Percentiles rank a stretch among this genome's conserved stretches.
phyloP scores from a whole-genome alignment of 2,888 invertebrate genomes.

The Acronicta alni region DNA sequence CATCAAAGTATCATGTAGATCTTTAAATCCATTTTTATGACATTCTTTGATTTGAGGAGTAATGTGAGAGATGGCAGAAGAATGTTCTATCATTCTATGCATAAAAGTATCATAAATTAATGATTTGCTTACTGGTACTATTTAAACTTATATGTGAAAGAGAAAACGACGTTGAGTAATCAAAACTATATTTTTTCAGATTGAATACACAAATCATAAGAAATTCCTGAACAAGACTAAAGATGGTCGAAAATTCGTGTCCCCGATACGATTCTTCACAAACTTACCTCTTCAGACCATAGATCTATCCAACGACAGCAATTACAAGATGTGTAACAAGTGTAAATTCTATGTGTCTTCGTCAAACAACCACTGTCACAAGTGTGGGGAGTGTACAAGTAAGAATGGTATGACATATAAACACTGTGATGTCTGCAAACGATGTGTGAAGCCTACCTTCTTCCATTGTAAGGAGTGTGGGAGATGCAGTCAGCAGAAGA shows the following conservation, averaged over 20 bases:
- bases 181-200: slow-evolving; percentile 78
- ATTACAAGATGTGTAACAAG: slow-evolving; percentile 93
- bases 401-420: slow-evolving; percentile 91
- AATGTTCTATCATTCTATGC: too few species aligned
- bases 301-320: slow-evolving; percentile 87
- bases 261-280: slow-evolving; percentile 96
- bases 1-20: too few species aligned
- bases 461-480: slow-evolving; percentile 93
- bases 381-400: slow-evolving; percentile 85
- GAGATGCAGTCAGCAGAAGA: slow-evolving; percentile 89
- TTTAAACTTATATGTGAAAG: too few species aligned
- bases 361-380: slow-evolving; percentile 79
- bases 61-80: too few species aligned
- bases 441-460: slow-evolving; percentile 96
- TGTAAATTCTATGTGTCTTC: slow-evolving; percentile 92
- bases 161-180: neutral
- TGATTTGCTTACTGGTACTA: too few species aligned
- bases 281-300: slow-evolving; percentile 91
- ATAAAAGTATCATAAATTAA: too few species aligned
- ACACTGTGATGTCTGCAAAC: slow-evolving; percentile 93
- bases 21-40: too few species aligned
- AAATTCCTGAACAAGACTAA: slow-evolving; percentile 91
- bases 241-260: slow-evolving; percentile 92
- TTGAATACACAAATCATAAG: slow-evolving; percentile 94
- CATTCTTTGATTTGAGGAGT: too few species aligned